Conservation (phyloP, 2,888 invertebrate genomes). For the Slavum lentiscoides region DNA sequence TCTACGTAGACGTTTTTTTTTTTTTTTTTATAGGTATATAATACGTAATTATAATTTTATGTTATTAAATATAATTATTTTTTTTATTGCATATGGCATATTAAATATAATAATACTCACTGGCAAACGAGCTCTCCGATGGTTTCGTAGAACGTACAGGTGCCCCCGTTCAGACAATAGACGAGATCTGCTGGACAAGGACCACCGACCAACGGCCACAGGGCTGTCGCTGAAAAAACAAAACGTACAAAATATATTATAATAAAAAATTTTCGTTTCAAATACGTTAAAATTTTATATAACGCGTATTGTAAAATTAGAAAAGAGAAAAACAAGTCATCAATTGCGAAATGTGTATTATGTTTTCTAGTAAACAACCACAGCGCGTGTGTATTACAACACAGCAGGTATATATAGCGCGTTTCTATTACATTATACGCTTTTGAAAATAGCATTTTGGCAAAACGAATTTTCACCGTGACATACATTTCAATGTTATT, state of each 20-base stretch:
- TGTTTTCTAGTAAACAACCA: constrained; percentile 15
- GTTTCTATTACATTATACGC: background rate
- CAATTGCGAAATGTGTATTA: no score
- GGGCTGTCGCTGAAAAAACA: constrained; percentile 61
- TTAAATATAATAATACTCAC: constrained; percentile 68
- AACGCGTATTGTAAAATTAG: background rate
- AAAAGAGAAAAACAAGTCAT: constrained; percentile 2
- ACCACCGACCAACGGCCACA: constrained; percentile 67
- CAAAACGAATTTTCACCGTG: constrained; percentile 27
- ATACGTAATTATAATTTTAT: no score
- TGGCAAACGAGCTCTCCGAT: constrained; percentile 82
- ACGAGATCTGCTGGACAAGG: constrained; percentile 69
- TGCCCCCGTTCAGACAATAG: constrained; percentile 86
- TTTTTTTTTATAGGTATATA: no score
- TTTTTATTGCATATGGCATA: no score
- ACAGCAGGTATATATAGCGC: no score
- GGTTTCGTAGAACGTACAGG: constrained; percentile 78
- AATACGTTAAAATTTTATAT: no score
- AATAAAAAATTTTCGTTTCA: no score
- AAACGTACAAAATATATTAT: constrained; percentile 14
- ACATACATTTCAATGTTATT: constrained; percentile 19
- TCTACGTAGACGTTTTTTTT: no score
- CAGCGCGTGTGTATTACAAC: background rate
- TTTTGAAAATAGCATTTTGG: constrained; percentile 35
- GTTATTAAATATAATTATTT: no score